A percentile compares a stretch with the other conserved stretches of the same genome.
These are phyloP conservation scores for Anas platyrhynchos DNA, from an alignment of 2,113 vertebrate genomes.

Conservation along the genomic window DNA sequence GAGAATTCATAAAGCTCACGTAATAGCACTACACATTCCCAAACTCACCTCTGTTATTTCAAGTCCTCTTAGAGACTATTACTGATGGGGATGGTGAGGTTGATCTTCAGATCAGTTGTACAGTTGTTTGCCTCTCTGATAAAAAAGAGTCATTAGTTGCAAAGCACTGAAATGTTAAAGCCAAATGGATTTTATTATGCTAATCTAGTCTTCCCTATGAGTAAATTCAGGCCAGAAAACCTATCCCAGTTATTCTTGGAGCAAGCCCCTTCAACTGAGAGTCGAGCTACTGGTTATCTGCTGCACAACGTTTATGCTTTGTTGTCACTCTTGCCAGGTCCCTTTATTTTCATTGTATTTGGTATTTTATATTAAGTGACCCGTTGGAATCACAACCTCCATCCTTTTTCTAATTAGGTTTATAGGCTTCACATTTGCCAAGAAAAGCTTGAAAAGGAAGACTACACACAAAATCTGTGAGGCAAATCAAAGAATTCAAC, in stretches of 20 bases:
- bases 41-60: constrained; percentile 7
- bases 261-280: neutral
- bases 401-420: constrained; percentile 13
- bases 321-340: neutral
- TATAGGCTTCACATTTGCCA: neutral
- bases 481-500: neutral
- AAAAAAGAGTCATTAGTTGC: neutral
- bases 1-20: neutral
- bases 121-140: neutral
- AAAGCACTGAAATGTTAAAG: constrained; percentile 12
- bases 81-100: neutral
- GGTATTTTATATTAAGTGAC: neutral
- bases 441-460: constrained; percentile 27
- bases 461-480: neutral
- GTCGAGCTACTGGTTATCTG: neutral
- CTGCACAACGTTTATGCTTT: neutral
- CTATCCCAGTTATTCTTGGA: neutral
- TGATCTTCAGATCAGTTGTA: neutral
- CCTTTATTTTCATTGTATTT: neutral
- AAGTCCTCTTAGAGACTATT: neutral
- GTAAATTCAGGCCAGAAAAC: neutral
- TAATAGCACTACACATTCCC: neutral
- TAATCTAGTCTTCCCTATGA: neutral
- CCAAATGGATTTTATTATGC: neutral
- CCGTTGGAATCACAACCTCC: neutral